A percentile compares a stretch with the other conserved stretches of the same genome.
Conservation (phyloP, 2,888 invertebrate genomes). For the Schizotus pectinicornis region DNA sequence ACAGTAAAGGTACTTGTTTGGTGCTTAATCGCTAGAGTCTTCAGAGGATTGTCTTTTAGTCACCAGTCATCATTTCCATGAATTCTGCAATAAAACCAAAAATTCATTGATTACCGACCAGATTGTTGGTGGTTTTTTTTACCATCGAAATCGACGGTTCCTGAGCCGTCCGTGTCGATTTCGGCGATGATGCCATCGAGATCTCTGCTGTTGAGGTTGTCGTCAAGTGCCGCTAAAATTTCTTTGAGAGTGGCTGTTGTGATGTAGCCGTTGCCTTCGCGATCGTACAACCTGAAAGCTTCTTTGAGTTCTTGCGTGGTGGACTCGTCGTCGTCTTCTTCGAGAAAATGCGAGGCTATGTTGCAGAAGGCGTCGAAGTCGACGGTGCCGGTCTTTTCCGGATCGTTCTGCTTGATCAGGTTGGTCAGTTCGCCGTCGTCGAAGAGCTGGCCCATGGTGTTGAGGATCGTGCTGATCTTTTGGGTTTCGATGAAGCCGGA, state of each 20-base stretch:
- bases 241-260: slow-evolving; percentile 90
- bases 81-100: slow-evolving; percentile 68
- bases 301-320: slow-evolving; percentile 97
- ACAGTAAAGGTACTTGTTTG: neutral
- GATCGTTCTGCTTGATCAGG: slow-evolving; percentile 90
- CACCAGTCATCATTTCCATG: slow-evolving; percentile 95
- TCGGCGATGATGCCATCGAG: slow-evolving; percentile 97
- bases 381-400: slow-evolving; percentile 88
- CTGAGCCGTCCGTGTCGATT: slow-evolving; percentile 97
- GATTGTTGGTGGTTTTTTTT: no score
- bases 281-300: slow-evolving; percentile 97
- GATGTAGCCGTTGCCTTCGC: slow-evolving; percentile 94
- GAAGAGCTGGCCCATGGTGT: slow-evolving; percentile 94
- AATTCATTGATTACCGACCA: neutral
- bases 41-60: slow-evolving; percentile 60
- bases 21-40: neutral
- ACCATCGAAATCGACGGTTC: slow-evolving; percentile 99
- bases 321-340: slow-evolving; percentile 95
- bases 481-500: slow-evolving; percentile 89
- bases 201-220: slow-evolving; percentile 90
- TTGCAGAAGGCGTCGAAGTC: slow-evolving; percentile 94
- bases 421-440: slow-evolving; percentile 89
- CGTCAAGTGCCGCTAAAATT: slow-evolving; percentile 91
- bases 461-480: slow-evolving; percentile 90
- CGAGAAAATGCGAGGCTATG: slow-evolving; percentile 92